Percentiles rank a stretch among this genome's conserved stretches.
These are phyloP conservation scores for Falco columbarius DNA, from an alignment of 2,797 vertebrate species.

Conservation along the genomic window DNA sequence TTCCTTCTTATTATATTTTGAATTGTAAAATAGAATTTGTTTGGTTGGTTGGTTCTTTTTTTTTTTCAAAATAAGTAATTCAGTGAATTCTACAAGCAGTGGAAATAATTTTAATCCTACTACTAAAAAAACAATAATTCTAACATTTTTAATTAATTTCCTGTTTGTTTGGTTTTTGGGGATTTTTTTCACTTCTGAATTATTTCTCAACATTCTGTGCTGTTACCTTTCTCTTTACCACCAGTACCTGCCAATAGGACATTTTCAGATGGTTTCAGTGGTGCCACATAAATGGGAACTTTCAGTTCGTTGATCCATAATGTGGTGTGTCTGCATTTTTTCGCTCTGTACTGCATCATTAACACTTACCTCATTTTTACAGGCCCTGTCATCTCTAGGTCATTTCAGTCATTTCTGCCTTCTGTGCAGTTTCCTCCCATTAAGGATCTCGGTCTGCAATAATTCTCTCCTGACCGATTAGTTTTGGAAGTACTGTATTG, in stretches of 20 bases:
- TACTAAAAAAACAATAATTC: not conserved
- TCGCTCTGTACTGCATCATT: not conserved
- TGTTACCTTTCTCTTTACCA: not conserved
- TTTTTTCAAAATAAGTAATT: not conserved
- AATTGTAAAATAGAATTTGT: not conserved
- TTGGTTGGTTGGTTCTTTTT: too few relatives aligned
- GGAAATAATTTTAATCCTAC: not conserved
- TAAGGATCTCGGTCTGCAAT: not conserved
- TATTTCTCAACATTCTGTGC: not conserved
- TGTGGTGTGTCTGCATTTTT: not conserved
- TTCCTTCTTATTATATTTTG: not conserved
- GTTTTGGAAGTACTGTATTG: not conserved
- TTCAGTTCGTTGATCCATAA: not conserved
- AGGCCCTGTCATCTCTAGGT: conserved; percentile 7
- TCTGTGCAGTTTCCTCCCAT: not conserved
- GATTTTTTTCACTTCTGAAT: not conserved
- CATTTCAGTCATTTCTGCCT: conserved; percentile 15
- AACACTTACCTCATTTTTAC: not conserved
- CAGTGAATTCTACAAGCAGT: not conserved
- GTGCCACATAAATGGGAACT: not conserved
- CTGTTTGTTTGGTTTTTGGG: too few relatives aligned
- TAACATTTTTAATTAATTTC: not conserved
- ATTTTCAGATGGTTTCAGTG: not conserved
- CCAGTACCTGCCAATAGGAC: not conserved
- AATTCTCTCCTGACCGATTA: not conserved